These are phyloP conservation scores for Subacronicta megacephala DNA, from an alignment of 2,888 invertebrate species.

Conservation along the genomic window DNA sequence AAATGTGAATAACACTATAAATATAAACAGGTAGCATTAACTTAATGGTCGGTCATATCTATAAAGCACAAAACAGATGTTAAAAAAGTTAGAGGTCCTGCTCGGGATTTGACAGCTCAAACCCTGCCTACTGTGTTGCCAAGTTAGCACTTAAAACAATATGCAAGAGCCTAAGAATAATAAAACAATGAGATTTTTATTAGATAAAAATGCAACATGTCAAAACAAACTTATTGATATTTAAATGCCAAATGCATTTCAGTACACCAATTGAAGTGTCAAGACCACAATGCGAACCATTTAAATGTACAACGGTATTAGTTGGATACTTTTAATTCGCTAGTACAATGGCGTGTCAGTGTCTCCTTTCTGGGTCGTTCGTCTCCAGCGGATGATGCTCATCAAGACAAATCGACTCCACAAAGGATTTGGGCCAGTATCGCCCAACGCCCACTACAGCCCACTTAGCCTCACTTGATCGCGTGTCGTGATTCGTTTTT, in stretches of 20 bases:
- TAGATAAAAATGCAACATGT: not conserved
- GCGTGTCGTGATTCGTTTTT: constrained; percentile 46
- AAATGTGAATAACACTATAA: too few relatives aligned
- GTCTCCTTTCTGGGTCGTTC: constrained; percentile 62
- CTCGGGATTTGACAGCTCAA: too few relatives aligned
- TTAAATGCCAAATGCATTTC: constrained; percentile 20
- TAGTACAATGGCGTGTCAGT: constrained; percentile 54
- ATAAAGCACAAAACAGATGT: too few relatives aligned
- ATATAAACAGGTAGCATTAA: too few relatives aligned
- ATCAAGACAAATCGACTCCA: constrained; percentile 66
- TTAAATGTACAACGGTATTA: constrained; percentile 23
- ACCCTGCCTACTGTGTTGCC: too few relatives aligned
- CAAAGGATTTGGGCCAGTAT: constrained; percentile 73
- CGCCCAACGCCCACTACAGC: constrained; percentile 64
- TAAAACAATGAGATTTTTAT: too few relatives aligned
- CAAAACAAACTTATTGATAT: constrained; percentile 16
- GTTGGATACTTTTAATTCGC: constrained; percentile 39
- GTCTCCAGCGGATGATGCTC: constrained; percentile 66
- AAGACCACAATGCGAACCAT: constrained; percentile 14
- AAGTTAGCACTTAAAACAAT: too few relatives aligned
- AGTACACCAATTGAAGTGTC: constrained; percentile 9
- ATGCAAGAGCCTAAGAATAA: too few relatives aligned
- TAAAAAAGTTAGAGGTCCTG: too few relatives aligned
- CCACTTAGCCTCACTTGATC: constrained; percentile 56
- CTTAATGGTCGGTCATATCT: too few relatives aligned